These are phyloP conservation scores for Myioborus miniatus DNA, from an alignment of 2,797 vertebrate genomes.

Conservation along the genomic window DNA sequence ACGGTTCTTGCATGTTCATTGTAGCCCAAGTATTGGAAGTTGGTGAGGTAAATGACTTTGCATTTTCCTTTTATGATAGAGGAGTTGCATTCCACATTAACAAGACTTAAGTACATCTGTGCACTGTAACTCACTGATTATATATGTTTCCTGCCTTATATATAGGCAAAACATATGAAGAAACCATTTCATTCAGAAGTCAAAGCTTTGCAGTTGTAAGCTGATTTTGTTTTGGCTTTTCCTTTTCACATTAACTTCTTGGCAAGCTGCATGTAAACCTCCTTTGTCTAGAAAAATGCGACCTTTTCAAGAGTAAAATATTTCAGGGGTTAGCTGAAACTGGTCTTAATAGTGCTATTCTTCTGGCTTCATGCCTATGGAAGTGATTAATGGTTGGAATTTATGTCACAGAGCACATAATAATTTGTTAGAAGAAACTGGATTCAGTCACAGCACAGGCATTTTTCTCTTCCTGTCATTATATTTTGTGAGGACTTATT, in stretches of 20 bases:
- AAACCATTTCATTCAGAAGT: slow-evolving; percentile 78
- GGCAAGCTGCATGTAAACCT: slow-evolving; percentile 49
- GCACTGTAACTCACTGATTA: background rate
- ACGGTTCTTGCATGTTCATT: background rate
- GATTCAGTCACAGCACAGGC: slow-evolving; percentile 59
- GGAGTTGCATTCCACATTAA: slow-evolving; percentile 4
- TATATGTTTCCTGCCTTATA: slow-evolving; percentile 28
- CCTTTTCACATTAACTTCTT: slow-evolving; percentile 26
- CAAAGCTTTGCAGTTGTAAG: slow-evolving; percentile 80
- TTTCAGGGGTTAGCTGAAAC: slow-evolving; percentile 40
- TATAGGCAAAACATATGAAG: slow-evolving; percentile 61
- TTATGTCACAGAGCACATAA: slow-evolving; percentile 63
- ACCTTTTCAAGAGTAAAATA: slow-evolving; percentile 17
- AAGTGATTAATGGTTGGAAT: slow-evolving; percentile 65
- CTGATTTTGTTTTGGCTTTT: slow-evolving; percentile 50
- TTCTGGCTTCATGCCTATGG: slow-evolving; percentile 56
- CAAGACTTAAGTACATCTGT: background rate
- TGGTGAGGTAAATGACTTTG: background rate
- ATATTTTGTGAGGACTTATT: slow-evolving; percentile 55
- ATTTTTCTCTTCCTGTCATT: slow-evolving; percentile 70
- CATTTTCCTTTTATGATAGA: background rate
- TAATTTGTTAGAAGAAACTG: slow-evolving; percentile 65
- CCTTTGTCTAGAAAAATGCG: slow-evolving; percentile 50
- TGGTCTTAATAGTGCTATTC: background rate
- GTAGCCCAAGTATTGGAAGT: background rate